These are phyloP conservation scores for Ascaphus truei DNA, from an alignment of 2,113 vertebrate genomes.

Conservation along the genomic window DNA sequence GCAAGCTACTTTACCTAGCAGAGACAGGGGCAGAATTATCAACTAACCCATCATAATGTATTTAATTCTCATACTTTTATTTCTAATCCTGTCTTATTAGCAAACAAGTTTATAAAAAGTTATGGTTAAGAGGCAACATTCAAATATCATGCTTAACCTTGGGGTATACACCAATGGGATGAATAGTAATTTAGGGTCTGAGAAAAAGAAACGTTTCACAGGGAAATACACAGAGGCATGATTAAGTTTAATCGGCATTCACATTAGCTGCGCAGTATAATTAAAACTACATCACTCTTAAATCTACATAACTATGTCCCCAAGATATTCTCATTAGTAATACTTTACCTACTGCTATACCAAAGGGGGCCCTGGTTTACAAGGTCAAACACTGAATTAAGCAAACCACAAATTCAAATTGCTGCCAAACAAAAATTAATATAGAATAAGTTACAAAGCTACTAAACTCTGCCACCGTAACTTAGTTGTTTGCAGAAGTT, in stretches of 20 bases:
- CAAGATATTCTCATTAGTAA: slow-evolving; percentile 51
- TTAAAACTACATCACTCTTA: slow-evolving; percentile 54
- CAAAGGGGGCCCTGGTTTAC: slow-evolving; percentile 37
- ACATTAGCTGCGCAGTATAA: slow-evolving; percentile 53
- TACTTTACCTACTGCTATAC: slow-evolving; percentile 43
- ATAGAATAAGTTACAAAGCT: too few relatives aligned
- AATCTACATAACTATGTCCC: slow-evolving; percentile 60
- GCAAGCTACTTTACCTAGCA: too few relatives aligned
- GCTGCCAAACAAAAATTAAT: background rate
- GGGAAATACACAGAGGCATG: slow-evolving; percentile 43
- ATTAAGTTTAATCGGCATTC: slow-evolving; percentile 46
- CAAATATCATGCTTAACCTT: slow-evolving; percentile 44
- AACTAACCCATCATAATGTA: too few relatives aligned
- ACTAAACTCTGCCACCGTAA: too few relatives aligned
- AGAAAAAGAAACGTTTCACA: slow-evolving; percentile 48
- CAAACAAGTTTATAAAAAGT: slow-evolving; percentile 29
- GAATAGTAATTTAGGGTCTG: slow-evolving; percentile 45
- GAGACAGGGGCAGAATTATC: too few relatives aligned
- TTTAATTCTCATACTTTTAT: too few relatives aligned
- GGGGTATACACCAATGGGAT: slow-evolving; percentile 30
- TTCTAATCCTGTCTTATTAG: too few relatives aligned
- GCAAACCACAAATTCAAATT: background rate
- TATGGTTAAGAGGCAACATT: slow-evolving; percentile 39
- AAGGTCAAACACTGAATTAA: slow-evolving; percentile 23
- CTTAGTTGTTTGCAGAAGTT: too few relatives aligned